Base-by-base conservation (phyloP, 2,113 vertebrate species). In the Corydoras sp. region DNA sequence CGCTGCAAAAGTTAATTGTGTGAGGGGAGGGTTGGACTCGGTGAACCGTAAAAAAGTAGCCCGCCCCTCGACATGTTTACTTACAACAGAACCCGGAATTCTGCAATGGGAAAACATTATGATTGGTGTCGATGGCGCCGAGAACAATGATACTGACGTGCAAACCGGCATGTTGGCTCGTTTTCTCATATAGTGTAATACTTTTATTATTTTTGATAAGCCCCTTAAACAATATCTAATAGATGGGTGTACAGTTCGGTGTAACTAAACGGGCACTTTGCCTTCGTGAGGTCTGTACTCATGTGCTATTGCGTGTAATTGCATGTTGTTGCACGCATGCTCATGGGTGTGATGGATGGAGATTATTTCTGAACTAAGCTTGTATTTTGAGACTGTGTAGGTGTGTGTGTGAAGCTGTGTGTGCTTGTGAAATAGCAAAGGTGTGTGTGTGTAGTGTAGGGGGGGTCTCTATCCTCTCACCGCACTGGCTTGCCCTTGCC, bases 51-150 rank as follows among this genome's bases (percentile, higher is more conserved):
- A 92, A 94, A 92, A 94, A 93, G 92, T 93, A 90, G 85, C 92
- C 93, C 90, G 88, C 92, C 92, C 92, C 92, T 92, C 93, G 92
- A 95, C 94, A 96, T 96, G 93, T 97, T 98, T 98, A 96, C 94
- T 95, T 95, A 96, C 89, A 92, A 89, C 90, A 43, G 35, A 90
- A 87, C 92, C 91, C 87, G 92, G 90, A 91, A 88, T 87, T 91
- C 83, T 79, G 85, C 85, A 31, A 24, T 18, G 60, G 18, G 13
- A 68, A 58, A 58, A n/a, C 48, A 43, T 31, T 63, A 2, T 24
- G 24, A 13, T 58, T 43, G 56, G 58, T 11, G 43, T 59, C 29
- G 59, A 0, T 48, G 35, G 62, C 69, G 51, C 48, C 11, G n/a
- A 56, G 8, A 18, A 15, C 10, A 51, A 18, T 32, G 65, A 8